Conservation (phyloP, 2,888 invertebrate genomes). For the Micropterix aruncella region DNA sequence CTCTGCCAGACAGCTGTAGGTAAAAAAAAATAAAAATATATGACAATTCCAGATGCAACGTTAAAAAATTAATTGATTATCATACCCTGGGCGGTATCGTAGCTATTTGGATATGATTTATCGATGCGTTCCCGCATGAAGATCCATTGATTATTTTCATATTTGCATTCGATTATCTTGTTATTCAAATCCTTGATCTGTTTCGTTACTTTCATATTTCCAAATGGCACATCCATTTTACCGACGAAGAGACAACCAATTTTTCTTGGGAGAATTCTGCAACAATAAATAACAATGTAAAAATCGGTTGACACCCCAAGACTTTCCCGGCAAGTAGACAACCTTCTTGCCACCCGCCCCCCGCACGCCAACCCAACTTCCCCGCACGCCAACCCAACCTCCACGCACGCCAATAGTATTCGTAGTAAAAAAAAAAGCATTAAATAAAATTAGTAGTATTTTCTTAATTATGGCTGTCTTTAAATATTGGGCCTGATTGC, state of each 20-base stretch:
- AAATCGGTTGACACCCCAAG: constrained; percentile 2
- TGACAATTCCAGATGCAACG: constrained; percentile 4
- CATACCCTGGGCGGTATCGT: constrained; percentile 64
- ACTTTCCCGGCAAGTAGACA: too few relatives aligned
- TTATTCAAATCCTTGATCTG: constrained; percentile 65
- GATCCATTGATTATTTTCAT: constrained; percentile 69
- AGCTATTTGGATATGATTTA: constrained; percentile 91
- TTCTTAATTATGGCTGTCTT: too few relatives aligned
- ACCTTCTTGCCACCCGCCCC: too few relatives aligned
- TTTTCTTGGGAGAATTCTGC: constrained; percentile 52
- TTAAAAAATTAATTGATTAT: constrained; percentile 10
- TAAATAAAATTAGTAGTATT: too few relatives aligned
- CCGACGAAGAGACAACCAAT: constrained; percentile 71
- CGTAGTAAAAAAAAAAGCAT: too few relatives aligned
- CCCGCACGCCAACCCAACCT: too few relatives aligned
- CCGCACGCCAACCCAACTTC: too few relatives aligned
- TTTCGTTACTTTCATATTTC: constrained; percentile 64
- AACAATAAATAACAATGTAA: constrained; percentile 12
- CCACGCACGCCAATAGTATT: too few relatives aligned
- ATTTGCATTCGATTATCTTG: constrained; percentile 93
- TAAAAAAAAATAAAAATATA: constrained; percentile 8
- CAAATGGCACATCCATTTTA: constrained; percentile 51
- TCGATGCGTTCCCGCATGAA: constrained; percentile 94
- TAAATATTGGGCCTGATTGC: too few relatives aligned
- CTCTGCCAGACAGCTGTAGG: constrained; percentile 67